Conservation (phyloP, 2,888 invertebrate species). For the Eucriotettix oculatus region DNA sequence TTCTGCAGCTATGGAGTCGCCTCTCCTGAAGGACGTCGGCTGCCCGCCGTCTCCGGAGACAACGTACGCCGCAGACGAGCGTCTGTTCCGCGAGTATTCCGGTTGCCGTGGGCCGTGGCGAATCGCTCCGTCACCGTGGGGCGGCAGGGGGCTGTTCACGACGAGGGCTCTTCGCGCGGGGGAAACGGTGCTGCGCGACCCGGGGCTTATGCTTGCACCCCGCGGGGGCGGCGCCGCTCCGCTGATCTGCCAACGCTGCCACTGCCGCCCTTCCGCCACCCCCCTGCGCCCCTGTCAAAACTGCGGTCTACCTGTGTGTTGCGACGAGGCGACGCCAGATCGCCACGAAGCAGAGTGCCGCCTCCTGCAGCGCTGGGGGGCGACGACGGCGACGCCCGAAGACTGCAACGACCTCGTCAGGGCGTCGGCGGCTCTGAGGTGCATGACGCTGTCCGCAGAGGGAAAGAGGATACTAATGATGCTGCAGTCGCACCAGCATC, state of each 20-base stretch:
- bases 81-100: not conserved
- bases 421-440: not conserved
- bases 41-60: too few species aligned
- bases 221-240: not conserved
- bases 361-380: not conserved
- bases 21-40: too few species aligned
- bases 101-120: not conserved
- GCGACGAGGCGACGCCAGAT: not conserved
- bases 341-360: not conserved
- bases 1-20: too few species aligned
- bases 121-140: not conserved
- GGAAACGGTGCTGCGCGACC: not conserved
- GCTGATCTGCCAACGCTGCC: not conserved
- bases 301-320: not conserved
- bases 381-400: not conserved
- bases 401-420: not conserved
- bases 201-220: not conserved
- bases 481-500: not conserved
- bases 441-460: not conserved
- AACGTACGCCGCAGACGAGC: not conserved
- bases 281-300: not conserved
- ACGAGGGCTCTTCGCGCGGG: not conserved
- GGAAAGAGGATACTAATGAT: not conserved
- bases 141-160: not conserved
- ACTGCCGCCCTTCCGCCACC: not conserved